Percentiles rank a stretch among this genome's conserved stretches.
Conservation (phyloP, 30 jellyfish, hydroid and myxozoan genomes). For the Pelagia noctiluca region DNA sequence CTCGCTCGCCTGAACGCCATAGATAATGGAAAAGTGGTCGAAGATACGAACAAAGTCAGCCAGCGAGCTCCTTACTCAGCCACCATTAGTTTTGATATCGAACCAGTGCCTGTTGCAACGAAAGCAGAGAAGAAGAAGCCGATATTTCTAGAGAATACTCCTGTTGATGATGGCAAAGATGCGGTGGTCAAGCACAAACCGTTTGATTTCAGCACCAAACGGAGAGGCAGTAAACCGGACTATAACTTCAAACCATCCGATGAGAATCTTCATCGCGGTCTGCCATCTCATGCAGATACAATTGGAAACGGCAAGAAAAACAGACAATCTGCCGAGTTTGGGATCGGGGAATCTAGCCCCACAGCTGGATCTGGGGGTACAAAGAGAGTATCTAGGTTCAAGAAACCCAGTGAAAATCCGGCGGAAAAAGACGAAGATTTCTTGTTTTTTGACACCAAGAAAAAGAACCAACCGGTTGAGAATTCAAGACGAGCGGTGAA, state of each 20-base stretch:
- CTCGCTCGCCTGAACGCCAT: conserved; percentile 87
- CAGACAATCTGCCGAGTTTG: conserved; percentile 9
- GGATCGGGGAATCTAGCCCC: conserved; percentile 51
- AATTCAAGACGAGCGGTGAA: background rate
- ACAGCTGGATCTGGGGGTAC: conserved; percentile 54
- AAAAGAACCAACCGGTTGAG: background rate
- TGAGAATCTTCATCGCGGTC: conserved; percentile 80
- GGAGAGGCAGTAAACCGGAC: conserved; percentile 64
- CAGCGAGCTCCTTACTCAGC: no score
- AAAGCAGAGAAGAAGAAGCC: conserved; percentile 63
- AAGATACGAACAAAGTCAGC: no score
- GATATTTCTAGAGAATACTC: conserved; percentile 65
- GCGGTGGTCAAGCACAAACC: conserved; percentile 61
- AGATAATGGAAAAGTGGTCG: conserved; percentile 65
- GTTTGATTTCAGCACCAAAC: conserved; percentile 63
- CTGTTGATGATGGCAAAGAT: conserved; percentile 38
- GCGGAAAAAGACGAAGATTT: conserved; percentile 29
- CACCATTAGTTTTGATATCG: background rate
- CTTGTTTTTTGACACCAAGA: conserved; percentile 28
- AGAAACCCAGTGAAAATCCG: background rate
- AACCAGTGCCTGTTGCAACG: background rate
- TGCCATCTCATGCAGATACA: conserved; percentile 72
- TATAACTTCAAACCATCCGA: conserved; percentile 52
- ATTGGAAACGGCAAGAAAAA: background rate
- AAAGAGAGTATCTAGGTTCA: conserved; percentile 33